Base-by-base conservation (phyloP, 2,888 invertebrate genomes). In the Hylaea fasciaria region DNA sequence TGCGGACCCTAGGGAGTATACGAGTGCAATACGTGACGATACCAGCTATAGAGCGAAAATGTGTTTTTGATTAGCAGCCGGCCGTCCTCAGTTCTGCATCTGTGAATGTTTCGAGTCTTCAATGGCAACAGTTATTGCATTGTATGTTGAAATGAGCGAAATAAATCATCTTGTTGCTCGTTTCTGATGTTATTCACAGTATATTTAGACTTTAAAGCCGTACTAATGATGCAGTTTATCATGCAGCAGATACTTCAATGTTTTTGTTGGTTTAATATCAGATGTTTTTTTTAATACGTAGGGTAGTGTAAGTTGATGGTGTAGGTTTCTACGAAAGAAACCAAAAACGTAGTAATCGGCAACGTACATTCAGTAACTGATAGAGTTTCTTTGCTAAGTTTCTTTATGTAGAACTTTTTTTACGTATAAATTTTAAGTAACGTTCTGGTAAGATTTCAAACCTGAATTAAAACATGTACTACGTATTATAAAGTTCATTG, bases 1-100 rank as follows among this genome's bases (percentile, higher is more conserved):
- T 3, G 5, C 22, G 5, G 40, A 32, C 43, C 14, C 35, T 47
- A 47, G 11, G 29, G n/a, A n/a, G n/a, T n/a, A n/a, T n/a, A 2
- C 37, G 12, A 47, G 29, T 43, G 45, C 41, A 43, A 43, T 56
- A 13, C 13, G 45, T 37, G 37, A 12, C 22, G n/a, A n/a, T n/a
- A n/a, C n/a, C n/a, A n/a, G 40, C 35, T 22, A 54, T 41, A 40
- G 53, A 47, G 40, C 45, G 46, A 43, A 56, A 64, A 64, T 64
- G 61, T 28, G 57, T 61, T 66, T 66, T 64, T 53, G 61, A 64
- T 64, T 61, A 61, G 46, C 51, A 16, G 32, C 43, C 29, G 16
- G 9, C 10, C 3, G 9, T 32, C 9, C 12, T 37, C 46, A 45
- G 11, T 35, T 41, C 14, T 11, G 11, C 16, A 40, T 22, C 13